Conservation (phyloP, 2,888 invertebrate genomes). For the Diarsia brunnea region DNA sequence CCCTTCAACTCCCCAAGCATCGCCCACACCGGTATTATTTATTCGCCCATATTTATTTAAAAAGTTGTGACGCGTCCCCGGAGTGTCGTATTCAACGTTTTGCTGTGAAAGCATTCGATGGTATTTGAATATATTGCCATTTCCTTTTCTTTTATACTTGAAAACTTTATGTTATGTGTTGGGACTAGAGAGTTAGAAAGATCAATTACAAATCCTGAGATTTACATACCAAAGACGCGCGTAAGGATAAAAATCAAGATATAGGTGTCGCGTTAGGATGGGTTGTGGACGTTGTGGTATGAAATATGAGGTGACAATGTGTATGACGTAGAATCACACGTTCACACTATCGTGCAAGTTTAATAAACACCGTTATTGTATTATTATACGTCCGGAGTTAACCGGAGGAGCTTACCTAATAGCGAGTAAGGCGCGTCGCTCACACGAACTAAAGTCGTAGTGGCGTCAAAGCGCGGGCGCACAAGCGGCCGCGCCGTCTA, state of each 20-base stretch:
- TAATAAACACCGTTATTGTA: no score
- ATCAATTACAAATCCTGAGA: slow-evolving; percentile 2
- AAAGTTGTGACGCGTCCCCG: slow-evolving; percentile 78
- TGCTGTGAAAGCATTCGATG: slow-evolving; percentile 75
- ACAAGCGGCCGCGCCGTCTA: no score
- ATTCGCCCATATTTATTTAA: slow-evolving; percentile 78
- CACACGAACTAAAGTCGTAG: no score
- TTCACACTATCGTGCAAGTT: no score
- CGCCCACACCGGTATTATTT: slow-evolving; percentile 71
- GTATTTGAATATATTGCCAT: slow-evolving; percentile 70
- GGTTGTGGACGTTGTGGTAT: no score
- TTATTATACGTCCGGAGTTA: no score
- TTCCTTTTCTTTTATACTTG: slow-evolving; percentile 66
- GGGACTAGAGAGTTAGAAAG: neutral
- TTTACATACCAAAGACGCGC: neutral
- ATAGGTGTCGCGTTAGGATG: neutral
- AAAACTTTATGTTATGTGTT: slow-evolving; percentile 43
- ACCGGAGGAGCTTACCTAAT: no score
- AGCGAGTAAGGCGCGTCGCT: no score
- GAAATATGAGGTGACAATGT: no score
- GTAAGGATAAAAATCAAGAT: neutral
- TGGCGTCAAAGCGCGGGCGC: no score
- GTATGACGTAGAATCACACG: no score
- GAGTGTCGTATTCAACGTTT: slow-evolving; percentile 76
- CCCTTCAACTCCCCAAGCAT: slow-evolving; percentile 66